Percentiles rank a stretch among this genome's conserved stretches.
phyloP scores from a whole-genome alignment of 2,797 vertebrate species.

The Ceryle rudis region DNA sequence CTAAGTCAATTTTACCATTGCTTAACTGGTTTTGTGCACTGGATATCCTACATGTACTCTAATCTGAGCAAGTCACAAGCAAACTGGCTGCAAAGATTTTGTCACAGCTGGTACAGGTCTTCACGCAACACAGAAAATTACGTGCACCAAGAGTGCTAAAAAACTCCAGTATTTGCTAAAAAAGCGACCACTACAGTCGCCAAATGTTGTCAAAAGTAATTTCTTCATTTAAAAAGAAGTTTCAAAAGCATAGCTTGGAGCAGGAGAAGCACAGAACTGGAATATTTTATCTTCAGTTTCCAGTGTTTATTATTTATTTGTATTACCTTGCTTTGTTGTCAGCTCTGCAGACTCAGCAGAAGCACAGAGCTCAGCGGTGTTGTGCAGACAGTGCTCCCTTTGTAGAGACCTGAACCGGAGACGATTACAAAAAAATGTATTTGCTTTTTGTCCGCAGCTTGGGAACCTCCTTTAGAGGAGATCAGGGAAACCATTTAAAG shows the following conservation, averaged over 20 bases:
- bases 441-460: neutral
- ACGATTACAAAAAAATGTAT: neutral
- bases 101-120: neutral
- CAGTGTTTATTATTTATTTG: conserved; percentile 42
- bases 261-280: neutral
- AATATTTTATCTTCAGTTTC: neutral
- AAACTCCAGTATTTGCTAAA: neutral
- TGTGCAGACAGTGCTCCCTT: conserved; percentile 15
- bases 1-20: neutral
- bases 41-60: accelerated
- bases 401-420: conserved; percentile 4
- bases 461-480: neutral
- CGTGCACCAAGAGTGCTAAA: neutral
- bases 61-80: neutral
- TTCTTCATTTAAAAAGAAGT: neutral
- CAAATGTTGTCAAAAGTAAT: neutral
- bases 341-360: conserved; percentile 11
- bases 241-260: neutral
- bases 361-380: neutral
- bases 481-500: neutral
- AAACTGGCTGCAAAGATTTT: neutral
- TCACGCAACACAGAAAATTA: neutral
- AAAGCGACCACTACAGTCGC: neutral
- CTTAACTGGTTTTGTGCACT: neutral
- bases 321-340: conserved; percentile 25